Base-by-base conservation (phyloP, 2,888 invertebrate genomes). In the Chrysotoxum bicinctum region DNA sequence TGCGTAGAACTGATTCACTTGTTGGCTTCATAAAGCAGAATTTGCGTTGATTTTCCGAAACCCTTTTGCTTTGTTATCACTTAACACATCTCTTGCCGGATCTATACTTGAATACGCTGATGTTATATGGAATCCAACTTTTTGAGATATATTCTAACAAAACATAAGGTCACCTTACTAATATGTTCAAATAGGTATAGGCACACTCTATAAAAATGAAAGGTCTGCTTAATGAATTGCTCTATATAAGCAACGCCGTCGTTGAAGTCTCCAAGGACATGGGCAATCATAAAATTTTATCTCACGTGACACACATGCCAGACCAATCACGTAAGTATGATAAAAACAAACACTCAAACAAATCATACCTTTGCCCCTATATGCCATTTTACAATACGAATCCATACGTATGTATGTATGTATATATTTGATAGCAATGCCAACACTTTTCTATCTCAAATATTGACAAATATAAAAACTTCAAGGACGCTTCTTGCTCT, bases 181-280 rank as follows among this genome's bases (percentile, higher is more conserved):
- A 10, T 43, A 26, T 9, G 23, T 37, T 37, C 8, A 35, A 19
- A 14, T 2, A 26, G 14, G 3, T n/a, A 26, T 5, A n/a, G 8
- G 7, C n/a, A 16, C 9, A 9, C 35, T 50, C 8, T 6, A 32
- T 23, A 40, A 83, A 73, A 74, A 40, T 50, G 64, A 73, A 78
- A 74, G 62, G 69, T 74, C 62, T 56, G 78, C 74, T 37, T 74
- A 74, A 74, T 83, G 50, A 74, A 78, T 77, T 77, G 60, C 82
- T 52, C 82, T 52, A 50, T n/a, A 21, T 35, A n/a, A 37, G 14
- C 8, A 12, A 2, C 35, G 32, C 12, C 56, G 12, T 32, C 26
- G 5, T 9, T 2, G 10, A 32, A 56, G 19, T 35, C 56, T 43
- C 14, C 79, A 70, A 75, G 66, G 70, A 58, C 73, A 83, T 73